phyloP scores from a whole-genome alignment of 2,113 vertebrate species.

The Pachyramphus minor region DNA sequence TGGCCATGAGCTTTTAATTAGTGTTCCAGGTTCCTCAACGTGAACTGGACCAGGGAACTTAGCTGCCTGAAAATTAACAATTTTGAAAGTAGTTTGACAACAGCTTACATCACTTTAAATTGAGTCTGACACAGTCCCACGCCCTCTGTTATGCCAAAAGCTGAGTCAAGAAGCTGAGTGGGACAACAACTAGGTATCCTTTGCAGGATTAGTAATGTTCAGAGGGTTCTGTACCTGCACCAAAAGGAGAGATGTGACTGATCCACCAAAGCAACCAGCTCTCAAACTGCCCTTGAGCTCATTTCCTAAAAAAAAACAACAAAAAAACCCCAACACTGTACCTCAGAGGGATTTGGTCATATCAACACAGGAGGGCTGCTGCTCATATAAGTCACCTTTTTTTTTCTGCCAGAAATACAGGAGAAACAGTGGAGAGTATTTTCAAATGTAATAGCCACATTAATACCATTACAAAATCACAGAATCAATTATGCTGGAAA shows the following conservation, averaged over 20 bases:
- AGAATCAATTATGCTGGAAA: background rate
- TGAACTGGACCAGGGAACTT: background rate
- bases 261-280: background rate
- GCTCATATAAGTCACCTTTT: accelerated
- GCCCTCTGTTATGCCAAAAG: background rate
- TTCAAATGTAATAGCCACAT: accelerated
- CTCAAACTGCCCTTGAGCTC: background rate
- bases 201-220: background rate
- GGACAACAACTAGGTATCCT: background rate
- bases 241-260: background rate
- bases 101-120: background rate
- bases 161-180: background rate
- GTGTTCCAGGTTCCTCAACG: background rate
- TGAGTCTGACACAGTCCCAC: background rate
- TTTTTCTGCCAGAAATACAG: background rate
- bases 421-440: background rate
- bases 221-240: background rate
- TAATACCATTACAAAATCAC: background rate
- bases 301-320: background rate
- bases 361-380: background rate
- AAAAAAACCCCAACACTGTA: background rate
- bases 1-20: background rate
- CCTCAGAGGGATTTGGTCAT: background rate
- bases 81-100: background rate
- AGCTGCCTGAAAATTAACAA: background rate